Evolutionary conservation across 2,888 invertebrate species (phyloP).

Genomic region (Helicoverpa assulta): DNA sequence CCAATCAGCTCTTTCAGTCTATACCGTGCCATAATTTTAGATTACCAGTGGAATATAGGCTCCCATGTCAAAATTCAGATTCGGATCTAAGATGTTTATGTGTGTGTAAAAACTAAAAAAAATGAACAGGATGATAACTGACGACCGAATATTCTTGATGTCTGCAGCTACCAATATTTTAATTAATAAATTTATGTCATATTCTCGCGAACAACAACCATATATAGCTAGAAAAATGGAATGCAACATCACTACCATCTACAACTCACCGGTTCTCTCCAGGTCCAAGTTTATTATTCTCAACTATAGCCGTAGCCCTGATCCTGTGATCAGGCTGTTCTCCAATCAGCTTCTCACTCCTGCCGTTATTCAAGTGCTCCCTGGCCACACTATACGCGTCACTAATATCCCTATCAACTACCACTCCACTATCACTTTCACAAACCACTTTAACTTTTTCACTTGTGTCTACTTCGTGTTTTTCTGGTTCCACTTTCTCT

Average conservation of each 20-base stretch:
- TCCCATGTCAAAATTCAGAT: not conserved
- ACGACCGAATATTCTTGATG: too few species aligned
- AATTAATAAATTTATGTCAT: too few species aligned
- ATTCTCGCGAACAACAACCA: too few species aligned
- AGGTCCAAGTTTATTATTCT: slow-evolving; percentile 90
- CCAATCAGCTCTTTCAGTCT: not conserved
- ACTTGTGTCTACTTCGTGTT: slow-evolving; percentile 85
- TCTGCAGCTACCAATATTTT: too few species aligned
- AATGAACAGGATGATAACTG: too few species aligned
- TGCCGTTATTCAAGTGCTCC: slow-evolving; percentile 91
- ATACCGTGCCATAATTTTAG: not conserved
- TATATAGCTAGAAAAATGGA: too few species aligned
- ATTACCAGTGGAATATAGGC: not conserved
- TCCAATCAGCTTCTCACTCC: slow-evolving; percentile 93
- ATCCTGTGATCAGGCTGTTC: slow-evolving; percentile 91
- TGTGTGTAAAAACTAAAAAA: not conserved
- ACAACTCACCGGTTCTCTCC: slow-evolving; percentile 90
- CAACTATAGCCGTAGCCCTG: slow-evolving; percentile 91
- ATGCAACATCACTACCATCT: slow-evolving; percentile 18
- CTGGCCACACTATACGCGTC: slow-evolving; percentile 84
- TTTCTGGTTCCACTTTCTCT: slow-evolving; percentile 79
- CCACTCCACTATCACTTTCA: slow-evolving; percentile 76
- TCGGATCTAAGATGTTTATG: not conserved
- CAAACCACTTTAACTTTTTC: slow-evolving; percentile 78
- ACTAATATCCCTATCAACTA: slow-evolving; percentile 85